Base-by-base conservation (phyloP, 2,797 vertebrate species). In the Pseudopleuronectes americanus region DNA sequence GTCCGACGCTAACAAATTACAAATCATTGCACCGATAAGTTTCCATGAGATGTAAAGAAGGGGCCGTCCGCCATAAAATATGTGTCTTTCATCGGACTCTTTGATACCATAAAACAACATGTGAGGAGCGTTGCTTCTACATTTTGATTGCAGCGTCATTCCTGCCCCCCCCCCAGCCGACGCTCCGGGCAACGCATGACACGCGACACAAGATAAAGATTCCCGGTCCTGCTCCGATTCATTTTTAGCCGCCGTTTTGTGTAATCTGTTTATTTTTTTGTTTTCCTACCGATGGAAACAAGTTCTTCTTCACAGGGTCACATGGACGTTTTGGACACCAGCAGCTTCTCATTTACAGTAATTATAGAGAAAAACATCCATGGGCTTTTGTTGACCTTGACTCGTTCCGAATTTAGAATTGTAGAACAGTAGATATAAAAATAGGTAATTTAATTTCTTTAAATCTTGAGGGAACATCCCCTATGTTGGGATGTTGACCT, bases 191-290 rank as follows among this genome's bases (percentile, higher is more conserved):
- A 7, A 28, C 6, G 56, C 52, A 33, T 31, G 68, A 80, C 60
- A 64, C 28, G 43, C 22, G 6, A 28, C 68, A 12, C 12, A 41
- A 82, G 84, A 89, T 85, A 84, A 83, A 83, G 76, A 73, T 64
- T 57, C 67, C 48, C 55, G 69, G 69, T 64, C 57, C 73, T 59
- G 60, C 68, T 65, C 65, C 1, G 48, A n/a, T 68, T 80, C 24
- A 24, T 61, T 71, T 66, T 52, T 8, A 63, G 59, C 53, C 9
- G 36, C 47, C 7, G 63, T 74, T 75, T 74, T 75, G 84, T 80
- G 76, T 85, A 81, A 87, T 86, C 79, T 76, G 75, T 85, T 81
- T 80, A 64, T 72, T 74, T 65, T 65, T 70, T 73, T 65, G 4
- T 26, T 63, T 23, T 57, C 61, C 49, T 83, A 8, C 71, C 41